Evolutionary conservation across 2,113 vertebrate genomes (phyloP).

Genomic region (Mellivora capensis): DNA sequence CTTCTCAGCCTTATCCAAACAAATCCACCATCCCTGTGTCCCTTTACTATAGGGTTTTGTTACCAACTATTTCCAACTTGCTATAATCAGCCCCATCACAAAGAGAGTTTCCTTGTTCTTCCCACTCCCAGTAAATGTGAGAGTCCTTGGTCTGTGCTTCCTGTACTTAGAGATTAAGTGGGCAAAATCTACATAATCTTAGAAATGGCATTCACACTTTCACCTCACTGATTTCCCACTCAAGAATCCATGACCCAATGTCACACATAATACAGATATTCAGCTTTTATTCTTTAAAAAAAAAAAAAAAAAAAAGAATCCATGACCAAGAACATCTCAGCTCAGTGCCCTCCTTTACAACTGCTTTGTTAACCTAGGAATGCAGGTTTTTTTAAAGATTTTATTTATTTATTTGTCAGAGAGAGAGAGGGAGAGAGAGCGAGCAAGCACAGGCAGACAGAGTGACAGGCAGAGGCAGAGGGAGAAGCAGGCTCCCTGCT

Average conservation of each 20-base stretch:
- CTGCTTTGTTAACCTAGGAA: background rate
- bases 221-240: background rate
- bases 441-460: too few relatives aligned
- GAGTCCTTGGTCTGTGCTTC: background rate
- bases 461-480: too few relatives aligned
- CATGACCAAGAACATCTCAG: background rate
- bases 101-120: background rate
- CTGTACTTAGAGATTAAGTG: background rate
- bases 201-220: background rate
- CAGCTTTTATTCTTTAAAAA: too few relatives aligned
- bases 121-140: background rate
- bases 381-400: too few relatives aligned
- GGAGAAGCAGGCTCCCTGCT: too few relatives aligned
- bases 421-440: too few relatives aligned
- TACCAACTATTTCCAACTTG: background rate
- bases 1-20: background rate
- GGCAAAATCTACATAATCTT: background rate
- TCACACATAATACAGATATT: too few relatives aligned
- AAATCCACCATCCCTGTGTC: background rate
- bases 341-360: background rate
- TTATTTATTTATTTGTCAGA: too few relatives aligned
- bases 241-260: background rate
- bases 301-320: too few relatives aligned
- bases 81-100: background rate
- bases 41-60: background rate